phyloP scores from a whole-genome alignment of 1,140 invertebrate species.

The Euschistus heros region DNA sequence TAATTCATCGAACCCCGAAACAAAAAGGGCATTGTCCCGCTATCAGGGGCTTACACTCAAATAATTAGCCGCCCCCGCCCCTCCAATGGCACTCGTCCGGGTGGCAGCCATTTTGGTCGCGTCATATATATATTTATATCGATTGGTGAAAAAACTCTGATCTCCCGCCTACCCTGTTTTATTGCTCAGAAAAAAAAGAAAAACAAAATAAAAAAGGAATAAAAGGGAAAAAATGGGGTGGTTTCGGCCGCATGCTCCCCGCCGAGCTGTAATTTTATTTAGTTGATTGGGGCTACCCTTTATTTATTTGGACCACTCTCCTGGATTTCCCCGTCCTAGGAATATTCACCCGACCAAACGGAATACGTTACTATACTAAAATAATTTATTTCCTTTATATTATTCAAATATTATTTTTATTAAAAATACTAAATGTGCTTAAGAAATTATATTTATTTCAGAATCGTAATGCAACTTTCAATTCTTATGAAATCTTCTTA shows the following conservation, averaged over 20 bases:
- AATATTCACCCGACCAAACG: neutral
- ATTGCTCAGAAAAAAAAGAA: too few relatives aligned
- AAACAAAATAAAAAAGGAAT: too few relatives aligned
- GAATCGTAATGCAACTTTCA: too few relatives aligned
- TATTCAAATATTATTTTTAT: too few relatives aligned
- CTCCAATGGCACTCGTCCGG: neutral
- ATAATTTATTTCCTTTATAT: too few relatives aligned
- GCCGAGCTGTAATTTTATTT: conserved; percentile 1
- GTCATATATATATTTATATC: conserved; percentile 11
- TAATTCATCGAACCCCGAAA: too few relatives aligned
- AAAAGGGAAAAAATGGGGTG: too few relatives aligned
- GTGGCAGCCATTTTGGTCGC: conserved; percentile 8
- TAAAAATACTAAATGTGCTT: too few relatives aligned
- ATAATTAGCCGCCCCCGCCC: neutral
- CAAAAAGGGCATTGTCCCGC: neutral
- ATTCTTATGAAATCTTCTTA: too few relatives aligned
- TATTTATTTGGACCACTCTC: neutral
- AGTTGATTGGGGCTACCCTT: conserved; percentile 5
- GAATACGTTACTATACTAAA: neutral
- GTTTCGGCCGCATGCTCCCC: neutral
- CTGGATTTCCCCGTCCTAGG: neutral
- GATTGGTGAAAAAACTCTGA: conserved; percentile 10
- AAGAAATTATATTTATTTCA: too few relatives aligned
- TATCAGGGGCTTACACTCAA: conserved; percentile 14
- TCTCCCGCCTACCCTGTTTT: neutral